These are phyloP conservation scores for Alexandromys fortis DNA, from an alignment of 2,113 vertebrate genomes.

Conservation along the genomic window DNA sequence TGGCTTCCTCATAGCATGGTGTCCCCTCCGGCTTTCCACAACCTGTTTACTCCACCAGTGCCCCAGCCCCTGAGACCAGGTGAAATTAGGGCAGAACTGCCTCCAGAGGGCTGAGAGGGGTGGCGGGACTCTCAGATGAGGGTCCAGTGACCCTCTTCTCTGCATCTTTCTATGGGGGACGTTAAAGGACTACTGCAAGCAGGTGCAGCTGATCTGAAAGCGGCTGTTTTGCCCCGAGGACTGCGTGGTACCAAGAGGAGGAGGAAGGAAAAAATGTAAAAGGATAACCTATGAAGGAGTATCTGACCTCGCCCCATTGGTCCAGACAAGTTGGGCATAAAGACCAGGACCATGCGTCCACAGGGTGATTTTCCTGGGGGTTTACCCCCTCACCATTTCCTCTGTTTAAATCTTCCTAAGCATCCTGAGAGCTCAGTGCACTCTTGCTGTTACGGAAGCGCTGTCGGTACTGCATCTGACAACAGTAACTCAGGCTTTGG, in stretches of 20 bases:
- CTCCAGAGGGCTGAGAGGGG: too few species aligned
- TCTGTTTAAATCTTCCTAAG: neutral
- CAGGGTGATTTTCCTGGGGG: neutral
- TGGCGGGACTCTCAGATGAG: too few species aligned
- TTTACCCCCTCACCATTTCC: neutral
- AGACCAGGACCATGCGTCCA: neutral
- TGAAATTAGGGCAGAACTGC: neutral
- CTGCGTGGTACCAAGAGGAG: neutral
- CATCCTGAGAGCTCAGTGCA: neutral
- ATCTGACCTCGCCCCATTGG: neutral
- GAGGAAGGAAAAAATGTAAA: conserved; percentile 10
- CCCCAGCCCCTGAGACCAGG: neutral
- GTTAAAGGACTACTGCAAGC: neutral
- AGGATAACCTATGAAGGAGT: neutral
- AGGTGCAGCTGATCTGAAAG: neutral
- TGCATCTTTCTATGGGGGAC: neutral
- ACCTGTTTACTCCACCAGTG: neutral
- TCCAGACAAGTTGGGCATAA: neutral
- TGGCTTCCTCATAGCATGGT: neutral
- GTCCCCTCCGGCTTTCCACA: neutral
- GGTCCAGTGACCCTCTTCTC: neutral
- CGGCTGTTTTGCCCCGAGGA: neutral
- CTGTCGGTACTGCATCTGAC: neutral
- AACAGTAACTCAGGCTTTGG: neutral
- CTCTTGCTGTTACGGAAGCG: neutral